These are phyloP conservation scores for Cataglyphis rosenhaueri DNA, from an alignment of 2,888 invertebrate genomes.

Conservation along the genomic window DNA sequence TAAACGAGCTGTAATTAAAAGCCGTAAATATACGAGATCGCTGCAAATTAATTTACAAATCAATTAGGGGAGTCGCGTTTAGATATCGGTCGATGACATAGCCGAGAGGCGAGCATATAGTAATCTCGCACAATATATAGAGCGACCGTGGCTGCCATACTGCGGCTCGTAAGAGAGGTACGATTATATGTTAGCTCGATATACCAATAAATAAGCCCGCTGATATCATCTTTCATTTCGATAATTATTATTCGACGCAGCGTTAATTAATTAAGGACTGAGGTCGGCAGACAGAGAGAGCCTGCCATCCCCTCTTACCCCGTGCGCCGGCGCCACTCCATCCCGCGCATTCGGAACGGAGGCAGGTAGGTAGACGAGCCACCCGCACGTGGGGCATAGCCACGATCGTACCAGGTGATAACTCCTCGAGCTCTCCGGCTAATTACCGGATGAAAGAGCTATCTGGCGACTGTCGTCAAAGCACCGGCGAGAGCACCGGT, in stretches of 20 bases:
- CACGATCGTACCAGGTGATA: constrained; percentile 80
- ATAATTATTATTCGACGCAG: constrained; percentile 83
- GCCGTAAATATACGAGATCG: constrained; percentile 68
- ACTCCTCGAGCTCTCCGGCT: constrained; percentile 80
- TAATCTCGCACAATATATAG: constrained; percentile 36
- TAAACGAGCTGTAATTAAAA: constrained; percentile 66
- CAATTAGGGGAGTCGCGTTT: constrained; percentile 79
- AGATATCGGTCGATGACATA: constrained; percentile 74
- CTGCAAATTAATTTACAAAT: constrained; percentile 81
- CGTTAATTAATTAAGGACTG: constrained; percentile 84
- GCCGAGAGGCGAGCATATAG: constrained; percentile 49
- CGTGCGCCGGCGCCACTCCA: constrained; percentile 11
- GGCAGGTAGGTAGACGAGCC: constrained; percentile 68
- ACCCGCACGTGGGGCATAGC: constrained; percentile 58
- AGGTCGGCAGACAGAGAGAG: constrained; percentile 48
- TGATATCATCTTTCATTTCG: constrained; percentile 83
- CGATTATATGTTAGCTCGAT: constrained; percentile 70
- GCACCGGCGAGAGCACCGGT: constrained; percentile 67
- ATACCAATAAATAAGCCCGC: constrained; percentile 81
- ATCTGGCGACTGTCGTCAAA: constrained; percentile 76
- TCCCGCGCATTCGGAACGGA: constrained; percentile 59
- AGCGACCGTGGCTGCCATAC: constrained; percentile 19
- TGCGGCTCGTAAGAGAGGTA: constrained; percentile 38
- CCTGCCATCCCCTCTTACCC: neutral
- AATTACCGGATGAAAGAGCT: constrained; percentile 83